These are phyloP conservation scores for Cygnus atratus DNA, from an alignment of 2,113 vertebrate species.

Conservation along the genomic window DNA sequence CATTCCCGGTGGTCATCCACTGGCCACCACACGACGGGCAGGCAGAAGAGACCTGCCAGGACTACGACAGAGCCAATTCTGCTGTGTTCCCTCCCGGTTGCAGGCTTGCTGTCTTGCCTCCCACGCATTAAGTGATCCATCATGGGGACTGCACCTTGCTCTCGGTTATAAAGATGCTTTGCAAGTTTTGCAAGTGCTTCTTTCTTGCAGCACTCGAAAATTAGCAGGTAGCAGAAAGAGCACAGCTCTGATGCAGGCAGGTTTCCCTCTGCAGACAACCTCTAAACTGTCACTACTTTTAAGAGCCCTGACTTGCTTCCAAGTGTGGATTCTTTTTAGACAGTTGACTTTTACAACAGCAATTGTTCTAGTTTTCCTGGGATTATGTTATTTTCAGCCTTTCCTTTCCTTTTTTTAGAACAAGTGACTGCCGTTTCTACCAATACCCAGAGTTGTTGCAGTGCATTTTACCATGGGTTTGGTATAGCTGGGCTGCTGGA, in stretches of 20 bases:
- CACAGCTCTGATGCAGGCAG: neutral
- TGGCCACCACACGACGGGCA: neutral
- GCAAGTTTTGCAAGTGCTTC: neutral
- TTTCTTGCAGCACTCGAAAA: neutral
- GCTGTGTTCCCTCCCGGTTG: neutral
- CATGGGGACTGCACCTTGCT: neutral
- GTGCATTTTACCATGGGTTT: neutral
- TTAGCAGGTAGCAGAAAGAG: neutral
- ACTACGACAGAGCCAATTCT: neutral
- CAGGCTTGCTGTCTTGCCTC: neutral
- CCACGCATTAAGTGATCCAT: neutral
- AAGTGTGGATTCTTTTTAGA: neutral
- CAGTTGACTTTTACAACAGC: neutral
- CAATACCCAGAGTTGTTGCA: neutral
- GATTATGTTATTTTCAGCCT: conserved; percentile 19
- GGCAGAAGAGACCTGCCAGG: neutral
- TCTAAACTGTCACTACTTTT: neutral
- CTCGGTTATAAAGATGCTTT: neutral
- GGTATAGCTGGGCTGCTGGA: neutral
- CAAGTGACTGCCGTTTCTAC: neutral
- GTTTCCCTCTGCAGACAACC: neutral
- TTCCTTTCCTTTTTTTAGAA: conserved; percentile 4
- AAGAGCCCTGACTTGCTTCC: neutral
- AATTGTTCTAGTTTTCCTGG: conserved; percentile 28
- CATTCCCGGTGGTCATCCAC: neutral